Evolutionary conservation across 1,140 invertebrate species (phyloP).

Genomic region (Papilio xuthus): DNA sequence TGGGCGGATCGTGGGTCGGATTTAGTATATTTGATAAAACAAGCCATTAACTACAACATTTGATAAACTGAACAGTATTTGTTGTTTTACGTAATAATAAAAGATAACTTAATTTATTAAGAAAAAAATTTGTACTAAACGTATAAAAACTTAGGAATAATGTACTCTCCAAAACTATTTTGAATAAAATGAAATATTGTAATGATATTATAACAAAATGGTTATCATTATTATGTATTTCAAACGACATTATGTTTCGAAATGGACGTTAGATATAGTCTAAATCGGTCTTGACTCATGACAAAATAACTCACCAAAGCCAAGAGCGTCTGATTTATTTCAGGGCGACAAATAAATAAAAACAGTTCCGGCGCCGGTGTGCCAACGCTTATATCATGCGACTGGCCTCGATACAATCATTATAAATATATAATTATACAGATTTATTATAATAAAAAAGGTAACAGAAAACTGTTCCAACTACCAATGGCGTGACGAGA

Average conservation of each 20-base stretch:
- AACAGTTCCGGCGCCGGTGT: constrained; percentile 26
- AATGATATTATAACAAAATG: neutral
- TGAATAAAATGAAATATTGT: neutral
- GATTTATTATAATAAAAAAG: too few species aligned
- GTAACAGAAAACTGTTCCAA: neutral
- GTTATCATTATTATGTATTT: neutral
- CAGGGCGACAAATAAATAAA: constrained; percentile 37
- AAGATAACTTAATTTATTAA: neutral
- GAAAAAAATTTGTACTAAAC: neutral
- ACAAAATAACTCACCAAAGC: constrained; percentile 35
- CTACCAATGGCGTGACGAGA: too few species aligned
- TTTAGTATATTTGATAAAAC: constrained; percentile 31
- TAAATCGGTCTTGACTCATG: constrained; percentile 20
- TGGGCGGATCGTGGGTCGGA: constrained; percentile 29
- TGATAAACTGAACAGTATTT: constrained; percentile 2
- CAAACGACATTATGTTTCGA: neutral
- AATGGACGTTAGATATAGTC: neutral
- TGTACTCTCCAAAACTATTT: neutral
- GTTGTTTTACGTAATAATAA: neutral
- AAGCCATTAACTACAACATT: constrained; percentile 22
- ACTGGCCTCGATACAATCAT: constrained; percentile 30
- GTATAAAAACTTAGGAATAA: neutral
- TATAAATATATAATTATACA: constrained; percentile 2
- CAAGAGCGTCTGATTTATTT: constrained; percentile 39
- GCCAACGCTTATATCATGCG: constrained; percentile 21